Evolutionary conservation across 2,113 vertebrate genomes (phyloP).

Genomic region (Mohoua ochrocephala): DNA sequence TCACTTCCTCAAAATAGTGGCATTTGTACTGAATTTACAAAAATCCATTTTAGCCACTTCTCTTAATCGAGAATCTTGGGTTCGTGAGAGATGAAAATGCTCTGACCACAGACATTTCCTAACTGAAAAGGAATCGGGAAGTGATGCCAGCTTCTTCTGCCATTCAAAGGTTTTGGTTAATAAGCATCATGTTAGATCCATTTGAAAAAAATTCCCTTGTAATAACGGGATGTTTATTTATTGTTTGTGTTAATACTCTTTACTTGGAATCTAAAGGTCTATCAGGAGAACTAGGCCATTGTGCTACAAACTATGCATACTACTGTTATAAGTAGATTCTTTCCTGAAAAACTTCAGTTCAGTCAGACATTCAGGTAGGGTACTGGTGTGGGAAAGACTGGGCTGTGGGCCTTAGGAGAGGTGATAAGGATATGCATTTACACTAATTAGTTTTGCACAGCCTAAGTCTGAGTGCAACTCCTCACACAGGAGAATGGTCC

Average conservation of each 20-base stretch:
- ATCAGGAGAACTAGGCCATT: neutral
- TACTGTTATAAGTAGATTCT: neutral
- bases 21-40: constrained; percentile 21
- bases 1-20: constrained; percentile 41
- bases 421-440: neutral
- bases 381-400: neutral
- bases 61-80: neutral
- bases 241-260: neutral
- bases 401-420: neutral
- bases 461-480: neutral
- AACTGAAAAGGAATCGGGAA: neutral
- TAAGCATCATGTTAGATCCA: neutral
- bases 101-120: constrained; percentile 35
- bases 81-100: neutral
- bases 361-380: neutral
- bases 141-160: constrained; percentile 22
- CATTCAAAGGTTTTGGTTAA: constrained; percentile 38
- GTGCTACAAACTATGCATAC: neutral
- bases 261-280: neutral
- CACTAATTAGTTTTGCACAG: neutral
- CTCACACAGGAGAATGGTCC: accelerated
- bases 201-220: neutral
- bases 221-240: neutral
- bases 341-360: neutral
- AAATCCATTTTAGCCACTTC: constrained; percentile 54